Percentiles rank a stretch among this genome's conserved stretches.
Evolutionary conservation across 2,888 invertebrate species (phyloP).

Genomic region (Dinocampus coccinellae): DNA sequence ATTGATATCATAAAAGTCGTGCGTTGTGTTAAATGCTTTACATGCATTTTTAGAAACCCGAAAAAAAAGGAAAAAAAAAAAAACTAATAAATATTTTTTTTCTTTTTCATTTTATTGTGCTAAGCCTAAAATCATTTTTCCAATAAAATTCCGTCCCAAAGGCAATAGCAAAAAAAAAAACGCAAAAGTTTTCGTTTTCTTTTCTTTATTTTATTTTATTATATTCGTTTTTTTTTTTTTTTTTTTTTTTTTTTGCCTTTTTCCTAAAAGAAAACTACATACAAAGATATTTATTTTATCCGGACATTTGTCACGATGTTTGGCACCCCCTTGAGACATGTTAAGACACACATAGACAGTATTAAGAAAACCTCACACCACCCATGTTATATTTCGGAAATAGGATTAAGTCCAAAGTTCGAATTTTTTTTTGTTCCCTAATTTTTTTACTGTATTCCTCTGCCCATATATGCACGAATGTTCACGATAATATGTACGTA

Average conservation of each 20-base stretch:
- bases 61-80: no score
- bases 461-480: background rate
- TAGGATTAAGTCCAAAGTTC: slow-evolving; percentile 8
- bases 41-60: no score
- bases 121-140: background rate
- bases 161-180: background rate
- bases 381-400: background rate
- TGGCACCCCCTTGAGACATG: slow-evolving; percentile 1
- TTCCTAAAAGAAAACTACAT: background rate
- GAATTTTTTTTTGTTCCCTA: background rate
- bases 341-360: background rate
- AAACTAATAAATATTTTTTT: no score
- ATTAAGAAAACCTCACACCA: background rate
- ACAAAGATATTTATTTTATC: slow-evolving; percentile 18
- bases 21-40: background rate
- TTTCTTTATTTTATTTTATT: no score
- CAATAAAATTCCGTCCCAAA: background rate
- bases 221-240: no score
- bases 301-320: slow-evolving; percentile 20
- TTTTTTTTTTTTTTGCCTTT: background rate
- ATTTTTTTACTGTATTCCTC: slow-evolving; percentile 5
- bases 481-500: background rate
- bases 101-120: no score
- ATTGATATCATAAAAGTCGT: background rate
- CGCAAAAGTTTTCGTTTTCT: background rate